Percentiles rank a stretch among this genome's conserved stretches.
Conservation (phyloP, 2,888 invertebrate species). For the Piscicola geometra region DNA sequence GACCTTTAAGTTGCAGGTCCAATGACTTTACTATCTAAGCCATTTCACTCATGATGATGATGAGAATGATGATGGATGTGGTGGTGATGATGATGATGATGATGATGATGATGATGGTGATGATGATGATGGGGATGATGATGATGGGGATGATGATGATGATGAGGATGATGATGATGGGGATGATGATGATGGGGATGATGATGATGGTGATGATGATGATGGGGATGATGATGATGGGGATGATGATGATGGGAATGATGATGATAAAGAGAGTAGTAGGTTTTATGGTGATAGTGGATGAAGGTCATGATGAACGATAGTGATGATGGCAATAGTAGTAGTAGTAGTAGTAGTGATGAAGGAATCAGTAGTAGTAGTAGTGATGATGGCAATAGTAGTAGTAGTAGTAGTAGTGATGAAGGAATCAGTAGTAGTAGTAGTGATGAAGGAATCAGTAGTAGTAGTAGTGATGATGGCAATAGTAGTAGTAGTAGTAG, state of each 20-base stretch:
- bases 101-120: slow-evolving; percentile 28
- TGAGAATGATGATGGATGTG: slow-evolving; percentile 18
- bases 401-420: too few relatives aligned
- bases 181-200: slow-evolving; percentile 26
- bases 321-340: slow-evolving; percentile 6
- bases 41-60: slow-evolving; percentile 9
- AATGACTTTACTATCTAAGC: too few relatives aligned
- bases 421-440: too few relatives aligned
- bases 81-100: slow-evolving; percentile 14
- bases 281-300: slow-evolving; percentile 6
- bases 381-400: background rate
- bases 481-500: too few relatives aligned
- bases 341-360: slow-evolving; percentile 14
- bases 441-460: too few relatives aligned
- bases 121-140: slow-evolving; percentile 25
- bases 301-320: slow-evolving; percentile 25
- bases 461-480: too few relatives aligned
- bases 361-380: background rate
- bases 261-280: slow-evolving; percentile 14
- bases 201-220: slow-evolving; percentile 32
- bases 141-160: slow-evolving; percentile 28
- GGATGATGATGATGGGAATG: slow-evolving; percentile 21
- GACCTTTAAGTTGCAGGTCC: too few relatives aligned
- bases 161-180: slow-evolving; percentile 23
- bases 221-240: slow-evolving; percentile 19